These are phyloP conservation scores for Campylomormyrus numenius DNA, from an alignment of 2,113 vertebrate genomes.

Conservation along the genomic window DNA sequence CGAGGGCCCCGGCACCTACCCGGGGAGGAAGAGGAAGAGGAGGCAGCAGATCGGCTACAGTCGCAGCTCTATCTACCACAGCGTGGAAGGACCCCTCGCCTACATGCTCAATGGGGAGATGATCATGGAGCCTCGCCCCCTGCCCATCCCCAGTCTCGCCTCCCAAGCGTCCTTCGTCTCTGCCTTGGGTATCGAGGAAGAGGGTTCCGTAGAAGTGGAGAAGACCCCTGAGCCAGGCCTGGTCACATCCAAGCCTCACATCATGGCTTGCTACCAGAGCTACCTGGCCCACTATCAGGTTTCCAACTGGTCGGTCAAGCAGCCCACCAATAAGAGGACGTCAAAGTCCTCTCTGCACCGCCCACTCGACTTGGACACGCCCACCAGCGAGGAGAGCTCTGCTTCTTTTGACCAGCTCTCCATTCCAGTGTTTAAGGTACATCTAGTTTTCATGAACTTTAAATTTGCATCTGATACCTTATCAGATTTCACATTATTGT, in stretches of 20 bases:
- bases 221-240: constrained; percentile 72
- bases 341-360: constrained; percentile 95
- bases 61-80: constrained; percentile 90
- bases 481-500: background rate
- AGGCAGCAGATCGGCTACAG: constrained; percentile 80
- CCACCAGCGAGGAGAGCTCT: constrained; percentile 87
- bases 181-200: constrained; percentile 87
- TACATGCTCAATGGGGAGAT: constrained; percentile 71
- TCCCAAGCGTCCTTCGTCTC: constrained; percentile 97
- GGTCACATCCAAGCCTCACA: constrained; percentile 77
- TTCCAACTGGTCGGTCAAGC: constrained; percentile 88
- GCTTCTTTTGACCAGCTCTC: constrained; percentile 87
- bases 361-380: constrained; percentile 89
- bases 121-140: constrained; percentile 66
- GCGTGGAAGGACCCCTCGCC: constrained; percentile 85
- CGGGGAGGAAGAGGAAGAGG: constrained; percentile 86
- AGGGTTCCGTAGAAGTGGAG: constrained; percentile 75
- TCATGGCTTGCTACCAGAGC: constrained; percentile 88
- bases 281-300: constrained; percentile 93
- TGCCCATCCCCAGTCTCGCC: constrained; percentile 79
- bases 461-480: background rate
- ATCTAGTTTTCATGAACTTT: background rate
- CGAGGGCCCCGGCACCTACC: constrained; percentile 94
- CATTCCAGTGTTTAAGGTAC: constrained; percentile 87
- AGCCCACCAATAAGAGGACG: constrained; percentile 92